Evolutionary conservation across 2,888 invertebrate genomes (phyloP).

Genomic region (Nephrotoma flavescens): DNA sequence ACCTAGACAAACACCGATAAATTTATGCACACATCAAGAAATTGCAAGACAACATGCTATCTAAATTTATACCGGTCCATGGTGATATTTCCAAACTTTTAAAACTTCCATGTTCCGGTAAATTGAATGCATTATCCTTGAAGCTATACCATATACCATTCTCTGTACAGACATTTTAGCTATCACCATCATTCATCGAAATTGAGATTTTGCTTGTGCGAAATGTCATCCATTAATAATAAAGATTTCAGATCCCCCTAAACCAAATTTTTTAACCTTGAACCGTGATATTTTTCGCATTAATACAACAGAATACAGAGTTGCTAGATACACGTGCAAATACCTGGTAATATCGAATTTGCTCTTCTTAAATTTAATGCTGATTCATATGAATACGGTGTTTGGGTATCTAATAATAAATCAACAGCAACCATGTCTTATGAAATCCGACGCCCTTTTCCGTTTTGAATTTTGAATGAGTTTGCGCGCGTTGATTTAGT

Average conservation of each 20-base stretch:
- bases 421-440: background rate
- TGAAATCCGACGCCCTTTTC: background rate
- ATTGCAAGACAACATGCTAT: background rate
- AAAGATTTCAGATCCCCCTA: background rate
- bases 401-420: background rate
- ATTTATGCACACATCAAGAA: background rate
- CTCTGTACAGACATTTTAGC: background rate
- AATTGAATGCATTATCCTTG: background rate
- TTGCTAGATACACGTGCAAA: too few species aligned
- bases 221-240: background rate
- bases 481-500: background rate
- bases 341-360: background rate
- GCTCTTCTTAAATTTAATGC: background rate
- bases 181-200: background rate
- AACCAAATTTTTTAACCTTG: background rate
- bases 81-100: background rate
- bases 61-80: background rate
- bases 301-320: background rate
- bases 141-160: background rate
- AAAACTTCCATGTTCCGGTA: background rate
- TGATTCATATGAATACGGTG: background rate
- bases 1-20: background rate
- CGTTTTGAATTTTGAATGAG: background rate
- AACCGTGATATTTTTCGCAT: background rate
- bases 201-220: background rate